Base-by-base conservation (phyloP, 2,797 vertebrate genomes). In the Rhinophrynus dorsalis region DNA sequence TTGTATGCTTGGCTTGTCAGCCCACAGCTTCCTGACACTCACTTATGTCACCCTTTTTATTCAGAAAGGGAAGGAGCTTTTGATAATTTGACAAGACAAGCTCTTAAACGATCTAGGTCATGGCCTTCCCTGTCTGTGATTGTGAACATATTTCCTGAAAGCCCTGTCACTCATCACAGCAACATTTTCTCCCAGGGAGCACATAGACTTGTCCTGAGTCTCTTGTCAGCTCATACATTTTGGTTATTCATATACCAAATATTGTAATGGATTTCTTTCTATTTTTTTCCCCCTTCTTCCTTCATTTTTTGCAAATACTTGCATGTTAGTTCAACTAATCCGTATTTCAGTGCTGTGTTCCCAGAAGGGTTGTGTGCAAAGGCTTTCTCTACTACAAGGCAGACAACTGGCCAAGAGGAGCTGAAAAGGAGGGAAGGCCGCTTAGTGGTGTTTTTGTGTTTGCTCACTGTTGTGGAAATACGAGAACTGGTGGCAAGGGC, bases 1-100 rank as follows among this genome's bases (percentile, higher is more conserved):
- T 89, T 88, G 90, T 90, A 90, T 89, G 90, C 88, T 91, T 91
- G 87, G 88, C 89, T 91, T 90, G 91, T 92, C 91, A 92, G 90
- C 90, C 90, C 90, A 87, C 89, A 90, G 89, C 90, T 91, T 91
- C 86, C 88, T 89, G 91, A 92, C 90, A 92, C 89, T 92, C 91
- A 92, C 91, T 91, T 91, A 92, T 92, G 91, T 92, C 91, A 92
- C 89, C 92, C 90, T 92, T 91, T 92, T 91, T 92, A 92, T 92
- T 91, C 90, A 90, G 90, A 89, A 73, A 89, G 90, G 90, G 91
- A 91, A 89, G 89, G 89, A 91, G 91, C 89, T 91, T 92, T 92
- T 92, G 89, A 92, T 91, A 92, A 89, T 89, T 90, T 91, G 90
- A 92, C 90, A 92, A 91, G 90, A 92, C 90, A 91, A 92, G 90